Evolutionary conservation across 2,797 vertebrate species (phyloP).

Genomic region (Erethizon dorsatum): DNA sequence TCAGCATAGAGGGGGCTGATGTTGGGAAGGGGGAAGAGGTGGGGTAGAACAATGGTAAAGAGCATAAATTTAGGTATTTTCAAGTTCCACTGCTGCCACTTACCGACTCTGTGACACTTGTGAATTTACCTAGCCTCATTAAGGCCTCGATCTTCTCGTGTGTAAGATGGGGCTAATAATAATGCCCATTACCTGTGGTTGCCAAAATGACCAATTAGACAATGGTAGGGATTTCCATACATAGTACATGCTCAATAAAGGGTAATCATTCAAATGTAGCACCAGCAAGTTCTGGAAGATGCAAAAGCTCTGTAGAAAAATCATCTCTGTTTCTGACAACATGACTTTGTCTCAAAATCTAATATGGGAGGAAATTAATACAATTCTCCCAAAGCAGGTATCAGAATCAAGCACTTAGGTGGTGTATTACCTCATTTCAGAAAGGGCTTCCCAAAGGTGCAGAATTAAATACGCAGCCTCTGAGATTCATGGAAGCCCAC

Average conservation of each 20-base stretch:
- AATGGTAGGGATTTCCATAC: not conserved
- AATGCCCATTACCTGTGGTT: not conserved
- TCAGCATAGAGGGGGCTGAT: not conserved
- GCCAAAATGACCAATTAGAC: not conserved
- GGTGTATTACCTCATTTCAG: not conserved
- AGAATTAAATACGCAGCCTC: not conserved
- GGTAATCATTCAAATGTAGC: not conserved
- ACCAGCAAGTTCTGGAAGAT: not conserved
- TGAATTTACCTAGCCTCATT: not conserved
- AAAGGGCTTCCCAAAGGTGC: not conserved
- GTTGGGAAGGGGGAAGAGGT: not conserved
- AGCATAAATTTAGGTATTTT: not conserved
- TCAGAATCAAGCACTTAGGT: not conserved
- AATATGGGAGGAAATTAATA: not conserved
- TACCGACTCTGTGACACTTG: not conserved
- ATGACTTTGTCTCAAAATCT: not conserved
- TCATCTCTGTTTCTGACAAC: not conserved
- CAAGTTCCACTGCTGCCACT: not conserved
- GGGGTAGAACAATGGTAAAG: not conserved
- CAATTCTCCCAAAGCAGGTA: not conserved
- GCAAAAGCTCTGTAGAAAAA: not conserved
- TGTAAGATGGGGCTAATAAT: not conserved
- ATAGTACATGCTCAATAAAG: not conserved
- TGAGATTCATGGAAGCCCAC: not conserved
- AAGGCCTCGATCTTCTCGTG: not conserved